A percentile compares a stretch with the other conserved stretches of the same genome.
Conservation (phyloP, 2,888 invertebrate species). For the Plagodis pulveraria region DNA sequence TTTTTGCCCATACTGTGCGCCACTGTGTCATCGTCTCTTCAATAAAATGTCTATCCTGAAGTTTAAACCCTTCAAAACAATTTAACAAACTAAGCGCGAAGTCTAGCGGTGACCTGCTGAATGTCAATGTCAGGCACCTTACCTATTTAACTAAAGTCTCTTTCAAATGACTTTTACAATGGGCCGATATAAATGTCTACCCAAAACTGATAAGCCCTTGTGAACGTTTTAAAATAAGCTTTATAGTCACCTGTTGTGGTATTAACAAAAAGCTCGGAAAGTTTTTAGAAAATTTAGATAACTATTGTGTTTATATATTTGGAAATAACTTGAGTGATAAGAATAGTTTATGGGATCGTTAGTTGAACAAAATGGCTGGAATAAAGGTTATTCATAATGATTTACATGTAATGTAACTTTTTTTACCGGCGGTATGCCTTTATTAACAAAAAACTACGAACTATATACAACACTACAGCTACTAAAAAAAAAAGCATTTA, state of each 20-base stretch:
- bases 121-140: neutral
- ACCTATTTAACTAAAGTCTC: slow-evolving; percentile 1
- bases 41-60: neutral
- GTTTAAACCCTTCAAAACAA: neutral
- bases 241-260: neutral
- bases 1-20: no score
- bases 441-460: no score
- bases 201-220: neutral
- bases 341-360: slow-evolving; percentile 4
- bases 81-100: neutral
- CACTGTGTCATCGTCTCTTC: no score
- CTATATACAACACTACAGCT: no score
- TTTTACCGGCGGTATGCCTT: no score
- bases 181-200: neutral
- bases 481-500: no score
- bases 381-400: neutral
- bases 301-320: no score
- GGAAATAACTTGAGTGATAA: neutral
- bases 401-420: no score
- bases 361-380: slow-evolving; percentile 1
- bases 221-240: neutral
- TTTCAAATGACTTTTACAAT: slow-evolving; percentile 21
- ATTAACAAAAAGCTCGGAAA: neutral
- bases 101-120: neutral
- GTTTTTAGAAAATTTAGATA: no score